phyloP scores from a whole-genome alignment of 2,888 invertebrate genomes.

The Parnassius orleans region DNA sequence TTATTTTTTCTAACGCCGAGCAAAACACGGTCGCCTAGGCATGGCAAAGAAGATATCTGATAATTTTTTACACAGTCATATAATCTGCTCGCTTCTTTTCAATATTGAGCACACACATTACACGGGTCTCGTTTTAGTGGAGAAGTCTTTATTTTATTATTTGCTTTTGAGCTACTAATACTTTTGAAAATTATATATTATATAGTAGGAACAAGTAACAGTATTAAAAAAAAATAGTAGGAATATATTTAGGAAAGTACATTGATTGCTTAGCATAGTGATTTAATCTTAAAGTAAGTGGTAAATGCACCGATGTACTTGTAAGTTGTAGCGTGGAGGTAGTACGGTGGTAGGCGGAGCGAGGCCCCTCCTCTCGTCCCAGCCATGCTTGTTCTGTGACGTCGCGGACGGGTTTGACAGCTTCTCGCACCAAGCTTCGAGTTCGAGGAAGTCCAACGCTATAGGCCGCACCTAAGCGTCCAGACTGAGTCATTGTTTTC shows the following conservation, averaged over 20 bases:
- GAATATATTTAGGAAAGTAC: background rate
- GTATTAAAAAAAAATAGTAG: too few relatives aligned
- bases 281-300: background rate
- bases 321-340: slow-evolving; percentile 15
- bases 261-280: background rate
- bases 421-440: slow-evolving; percentile 6
- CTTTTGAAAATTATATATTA: too few relatives aligned
- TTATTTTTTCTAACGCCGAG: too few relatives aligned
- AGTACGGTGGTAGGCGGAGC: slow-evolving; percentile 35
- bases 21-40: too few relatives aligned
- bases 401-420: slow-evolving; percentile 28
- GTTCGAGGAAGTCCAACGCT: slow-evolving; percentile 5
- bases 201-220: too few relatives aligned
- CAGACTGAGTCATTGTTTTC: slow-evolving; percentile 7
- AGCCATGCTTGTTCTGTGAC: slow-evolving; percentile 37
- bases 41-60: too few relatives aligned
- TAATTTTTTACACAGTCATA: too few relatives aligned
- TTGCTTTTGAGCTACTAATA: too few relatives aligned
- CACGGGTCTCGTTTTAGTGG: too few relatives aligned
- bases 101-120: too few relatives aligned
- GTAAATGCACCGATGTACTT: slow-evolving; percentile 1
- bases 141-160: too few relatives aligned
- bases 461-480: slow-evolving; percentile 10
- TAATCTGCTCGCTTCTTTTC: too few relatives aligned
- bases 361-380: slow-evolving; percentile 39